Evolutionary conservation across 2,888 invertebrate species (phyloP).

Genomic region (Sminthurinus aureus): DNA sequence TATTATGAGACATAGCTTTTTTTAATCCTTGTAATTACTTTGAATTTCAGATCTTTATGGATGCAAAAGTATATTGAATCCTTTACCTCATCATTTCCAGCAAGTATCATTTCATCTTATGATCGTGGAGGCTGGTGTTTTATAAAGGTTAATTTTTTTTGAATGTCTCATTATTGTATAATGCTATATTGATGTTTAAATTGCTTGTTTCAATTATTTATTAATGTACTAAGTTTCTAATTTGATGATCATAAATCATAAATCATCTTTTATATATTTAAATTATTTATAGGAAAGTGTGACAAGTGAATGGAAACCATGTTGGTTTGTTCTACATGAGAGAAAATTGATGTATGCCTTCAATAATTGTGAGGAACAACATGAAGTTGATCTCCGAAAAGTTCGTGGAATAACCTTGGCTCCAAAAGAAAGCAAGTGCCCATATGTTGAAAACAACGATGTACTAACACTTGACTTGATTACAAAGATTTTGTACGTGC

Average conservation of each 20-base stretch:
- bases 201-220: not conserved
- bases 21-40: too few relatives aligned
- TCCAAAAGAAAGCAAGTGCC: constrained; percentile 45
- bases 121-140: constrained; percentile 84
- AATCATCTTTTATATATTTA: constrained; percentile 10
- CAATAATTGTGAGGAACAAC: constrained; percentile 63
- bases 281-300: constrained; percentile 50
- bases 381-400: constrained; percentile 78
- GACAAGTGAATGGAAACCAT: constrained; percentile 72
- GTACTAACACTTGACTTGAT: constrained; percentile 54
- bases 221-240: not conserved
- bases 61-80: constrained; percentile 81
- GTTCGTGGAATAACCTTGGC: constrained; percentile 72
- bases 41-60: constrained; percentile 68
- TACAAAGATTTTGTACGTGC: constrained; percentile 71
- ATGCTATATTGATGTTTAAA: not conserved
- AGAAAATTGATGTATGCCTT: constrained; percentile 71
- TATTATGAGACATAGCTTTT: too few relatives aligned
- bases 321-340: constrained; percentile 79
- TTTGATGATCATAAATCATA: not conserved
- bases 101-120: constrained; percentile 75
- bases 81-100: constrained; percentile 73
- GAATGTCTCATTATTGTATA: not conserved
- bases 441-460: constrained; percentile 53
- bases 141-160: constrained; percentile 65